A percentile compares a stretch with the other conserved stretches of the same genome.
Conservation (phyloP, 2,888 invertebrate species). For the Cheiracanthium punctorium region DNA sequence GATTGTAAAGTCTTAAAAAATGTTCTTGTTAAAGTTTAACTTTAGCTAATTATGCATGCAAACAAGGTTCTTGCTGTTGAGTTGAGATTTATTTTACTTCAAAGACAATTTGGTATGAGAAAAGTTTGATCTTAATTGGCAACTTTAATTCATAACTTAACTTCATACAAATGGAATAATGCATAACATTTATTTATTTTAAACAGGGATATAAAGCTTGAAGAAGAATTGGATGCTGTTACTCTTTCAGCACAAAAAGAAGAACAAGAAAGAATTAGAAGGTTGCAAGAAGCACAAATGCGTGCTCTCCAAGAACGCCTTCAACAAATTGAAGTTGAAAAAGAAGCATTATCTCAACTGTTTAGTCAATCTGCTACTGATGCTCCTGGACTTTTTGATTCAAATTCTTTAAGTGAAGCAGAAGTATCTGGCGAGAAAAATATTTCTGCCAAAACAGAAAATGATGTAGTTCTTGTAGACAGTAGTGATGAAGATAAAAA, state of each 20-base stretch:
- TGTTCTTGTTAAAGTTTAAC: too few species aligned
- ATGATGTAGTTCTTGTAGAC: slow-evolving; percentile 66
- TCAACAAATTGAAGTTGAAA: slow-evolving; percentile 71
- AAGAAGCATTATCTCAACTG: slow-evolving; percentile 68
- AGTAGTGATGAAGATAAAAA: slow-evolving; percentile 72
- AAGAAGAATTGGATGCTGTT: slow-evolving; percentile 92
- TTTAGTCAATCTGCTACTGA: slow-evolving; percentile 58
- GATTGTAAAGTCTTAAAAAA: too few species aligned
- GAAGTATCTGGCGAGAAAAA: slow-evolving; percentile 30
- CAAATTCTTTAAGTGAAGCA: slow-evolving; percentile 58
- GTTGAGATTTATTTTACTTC: too few species aligned
- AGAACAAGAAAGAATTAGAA: slow-evolving; percentile 84
- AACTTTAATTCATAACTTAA: too few species aligned
- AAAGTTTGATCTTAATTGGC: too few species aligned
- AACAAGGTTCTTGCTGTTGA: too few species aligned
- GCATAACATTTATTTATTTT: too few species aligned
- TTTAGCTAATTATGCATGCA: too few species aligned
- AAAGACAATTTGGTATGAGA: too few species aligned
- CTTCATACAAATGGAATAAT: too few species aligned
- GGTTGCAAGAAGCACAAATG: slow-evolving; percentile 77
- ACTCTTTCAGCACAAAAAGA: slow-evolving; percentile 94
- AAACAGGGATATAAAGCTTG: slow-evolving; percentile 90
- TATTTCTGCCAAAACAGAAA: slow-evolving; percentile 55
- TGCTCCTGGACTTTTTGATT: slow-evolving; percentile 65
- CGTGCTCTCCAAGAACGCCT: slow-evolving; percentile 72